A percentile compares a stretch with the other conserved stretches of the same genome.
These are phyloP conservation scores for Drosophila auraria DNA, from an alignment of 1,140 invertebrate species.

Conservation along the genomic window DNA sequence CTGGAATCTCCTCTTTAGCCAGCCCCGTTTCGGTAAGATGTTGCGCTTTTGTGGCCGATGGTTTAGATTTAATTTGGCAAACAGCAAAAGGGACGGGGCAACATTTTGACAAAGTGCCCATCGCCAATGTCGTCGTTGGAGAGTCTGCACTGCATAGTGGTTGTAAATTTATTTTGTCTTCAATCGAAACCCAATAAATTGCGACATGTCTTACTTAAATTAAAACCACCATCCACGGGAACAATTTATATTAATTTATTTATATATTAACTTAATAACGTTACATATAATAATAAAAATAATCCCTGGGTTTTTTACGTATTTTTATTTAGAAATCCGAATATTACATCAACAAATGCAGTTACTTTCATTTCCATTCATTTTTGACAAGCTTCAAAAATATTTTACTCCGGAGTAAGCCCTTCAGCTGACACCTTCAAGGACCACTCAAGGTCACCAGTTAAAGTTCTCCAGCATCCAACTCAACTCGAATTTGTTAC, in stretches of 20 bases:
- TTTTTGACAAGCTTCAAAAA: background rate
- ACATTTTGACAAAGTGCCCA: constrained; percentile 60
- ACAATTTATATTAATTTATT: too few relatives aligned
- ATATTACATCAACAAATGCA: background rate
- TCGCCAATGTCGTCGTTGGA: constrained; percentile 32
- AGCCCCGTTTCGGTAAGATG: constrained; percentile 19
- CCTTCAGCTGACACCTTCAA: constrained; percentile 18
- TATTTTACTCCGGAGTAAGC: background rate
- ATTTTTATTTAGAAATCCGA: too few relatives aligned
- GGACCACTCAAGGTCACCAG: constrained; percentile 35
- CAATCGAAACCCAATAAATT: background rate
- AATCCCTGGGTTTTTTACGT: background rate
- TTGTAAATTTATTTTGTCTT: background rate
- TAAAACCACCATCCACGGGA: too few relatives aligned
- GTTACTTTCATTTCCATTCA: background rate
- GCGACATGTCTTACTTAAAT: too few relatives aligned
- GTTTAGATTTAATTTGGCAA: constrained; percentile 63
- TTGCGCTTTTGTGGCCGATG: constrained; percentile 50
- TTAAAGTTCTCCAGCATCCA: constrained; percentile 22
- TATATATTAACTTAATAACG: background rate
- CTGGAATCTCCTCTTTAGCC: background rate
- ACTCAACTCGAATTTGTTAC: constrained; percentile 40
- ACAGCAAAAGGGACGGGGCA: constrained; percentile 54
- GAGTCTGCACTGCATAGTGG: constrained; percentile 37
- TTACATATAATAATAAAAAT: too few relatives aligned